Evolutionary conservation across 2,113 vertebrate genomes (phyloP).

Genomic region (Synchiropus splendidus): DNA sequence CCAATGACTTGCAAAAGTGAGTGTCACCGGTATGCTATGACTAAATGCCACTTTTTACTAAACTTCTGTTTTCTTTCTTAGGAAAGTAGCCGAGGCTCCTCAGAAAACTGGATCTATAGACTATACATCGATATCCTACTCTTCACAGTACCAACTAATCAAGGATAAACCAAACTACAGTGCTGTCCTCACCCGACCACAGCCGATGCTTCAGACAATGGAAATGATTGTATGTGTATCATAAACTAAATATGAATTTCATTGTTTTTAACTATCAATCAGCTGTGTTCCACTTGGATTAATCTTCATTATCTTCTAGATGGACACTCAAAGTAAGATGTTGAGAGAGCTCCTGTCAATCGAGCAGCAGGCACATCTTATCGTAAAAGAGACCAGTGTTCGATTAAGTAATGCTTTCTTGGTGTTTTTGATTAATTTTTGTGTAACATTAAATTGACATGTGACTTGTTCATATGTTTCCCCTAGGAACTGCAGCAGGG

Average conservation of each 20-base stretch:
- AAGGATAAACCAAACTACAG: conserved; percentile 64
- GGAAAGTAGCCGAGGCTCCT: conserved; percentile 53
- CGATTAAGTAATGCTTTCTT: conserved; percentile 50
- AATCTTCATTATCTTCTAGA: conserved; percentile 38
- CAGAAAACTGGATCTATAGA: conserved; percentile 39
- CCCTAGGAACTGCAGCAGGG: conserved; percentile 49
- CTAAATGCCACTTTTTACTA: not conserved
- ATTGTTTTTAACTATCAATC: too few relatives aligned
- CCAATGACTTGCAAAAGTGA: conserved; percentile 60
- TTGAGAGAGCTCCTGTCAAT: conserved; percentile 51
- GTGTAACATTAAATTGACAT: not conserved
- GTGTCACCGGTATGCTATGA: not conserved
- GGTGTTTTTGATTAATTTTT: conserved; percentile 2
- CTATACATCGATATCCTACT: conserved; percentile 37
- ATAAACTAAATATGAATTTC: too few relatives aligned
- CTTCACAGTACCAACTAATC: conserved; percentile 63
- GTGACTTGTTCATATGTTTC: conserved; percentile 6
- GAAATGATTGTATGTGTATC: conserved; percentile 52
- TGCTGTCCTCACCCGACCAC: conserved; percentile 47
- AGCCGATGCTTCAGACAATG: conserved; percentile 47
- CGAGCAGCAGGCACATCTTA: conserved; percentile 49
- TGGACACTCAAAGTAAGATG: conserved; percentile 64
- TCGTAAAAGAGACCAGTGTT: conserved; percentile 63
- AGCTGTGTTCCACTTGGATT: too few relatives aligned
- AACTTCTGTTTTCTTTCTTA: conserved; percentile 10